These are phyloP conservation scores for Eupeodes luniger DNA, from an alignment of 2,888 invertebrate genomes.

Conservation along the genomic window DNA sequence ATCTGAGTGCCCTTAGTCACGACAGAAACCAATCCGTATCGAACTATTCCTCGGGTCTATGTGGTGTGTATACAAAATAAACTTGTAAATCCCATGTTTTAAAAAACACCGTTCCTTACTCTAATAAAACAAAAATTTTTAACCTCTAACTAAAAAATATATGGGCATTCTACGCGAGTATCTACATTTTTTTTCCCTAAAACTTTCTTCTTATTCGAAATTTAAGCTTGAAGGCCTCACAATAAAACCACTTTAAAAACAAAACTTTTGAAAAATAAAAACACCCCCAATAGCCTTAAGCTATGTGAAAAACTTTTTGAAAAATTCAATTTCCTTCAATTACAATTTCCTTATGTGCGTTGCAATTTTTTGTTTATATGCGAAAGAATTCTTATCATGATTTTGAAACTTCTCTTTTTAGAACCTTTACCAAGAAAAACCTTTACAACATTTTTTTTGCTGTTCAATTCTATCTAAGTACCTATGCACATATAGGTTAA, in stretches of 20 bases:
- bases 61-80: no score
- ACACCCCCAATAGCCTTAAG: background rate
- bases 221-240: background rate
- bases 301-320: background rate
- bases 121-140: no score
- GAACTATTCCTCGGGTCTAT: no score
- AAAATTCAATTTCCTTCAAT: constrained; percentile 19
- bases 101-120: no score
- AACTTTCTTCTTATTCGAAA: background rate
- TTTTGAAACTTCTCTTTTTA: background rate
- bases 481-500: background rate
- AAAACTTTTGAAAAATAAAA: background rate
- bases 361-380: background rate
- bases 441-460: background rate
- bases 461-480: background rate
- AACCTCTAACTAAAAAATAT: no score
- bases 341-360: background rate
- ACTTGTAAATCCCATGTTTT: no score
- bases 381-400: constrained; percentile 9
- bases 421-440: background rate
- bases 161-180: no score
- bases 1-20: no score
- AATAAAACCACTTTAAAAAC: background rate
- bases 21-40: no score
- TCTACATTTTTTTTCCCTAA: background rate